These are phyloP conservation scores for Diachasma alloeum DNA, from an alignment of 1,140 invertebrate species.

Conservation along the genomic window DNA sequence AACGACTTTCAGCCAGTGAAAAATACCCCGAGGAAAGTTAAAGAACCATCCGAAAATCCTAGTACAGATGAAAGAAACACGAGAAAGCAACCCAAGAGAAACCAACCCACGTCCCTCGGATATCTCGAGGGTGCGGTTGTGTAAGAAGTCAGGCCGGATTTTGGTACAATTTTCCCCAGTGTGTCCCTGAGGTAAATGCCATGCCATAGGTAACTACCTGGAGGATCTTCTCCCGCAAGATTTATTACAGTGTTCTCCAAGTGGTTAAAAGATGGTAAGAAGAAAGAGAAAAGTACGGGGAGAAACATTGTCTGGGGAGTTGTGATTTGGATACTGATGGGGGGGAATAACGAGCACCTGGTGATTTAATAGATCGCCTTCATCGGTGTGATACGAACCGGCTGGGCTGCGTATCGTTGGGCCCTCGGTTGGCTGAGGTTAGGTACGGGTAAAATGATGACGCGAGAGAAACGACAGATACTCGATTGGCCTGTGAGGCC, in stretches of 20 bases:
- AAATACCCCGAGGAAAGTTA: neutral
- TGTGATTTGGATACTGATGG: constrained; percentile 22
- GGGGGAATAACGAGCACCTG: constrained; percentile 25
- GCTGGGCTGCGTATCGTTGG: neutral
- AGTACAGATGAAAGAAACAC: neutral
- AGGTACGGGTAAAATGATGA: constrained; percentile 27
- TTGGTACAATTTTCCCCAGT: constrained; percentile 28
- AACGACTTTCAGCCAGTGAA: neutral
- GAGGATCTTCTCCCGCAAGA: constrained; percentile 33
- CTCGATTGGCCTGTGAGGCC: neutral
- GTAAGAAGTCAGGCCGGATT: neutral
- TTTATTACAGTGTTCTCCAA: constrained; percentile 35
- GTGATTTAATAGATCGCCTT: constrained; percentile 35
- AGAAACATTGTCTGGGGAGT: neutral
- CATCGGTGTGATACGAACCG: constrained; percentile 1
- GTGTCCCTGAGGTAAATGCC: constrained; percentile 30
- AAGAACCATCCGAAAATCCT: too few species aligned
- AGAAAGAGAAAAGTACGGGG: neutral
- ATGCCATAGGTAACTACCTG: constrained; percentile 29
- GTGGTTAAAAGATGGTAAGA: neutral
- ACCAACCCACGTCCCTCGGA: neutral
- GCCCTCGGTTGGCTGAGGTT: constrained; percentile 20
- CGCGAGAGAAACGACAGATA: constrained; percentile 7
- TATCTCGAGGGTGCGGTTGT: constrained; percentile 7
- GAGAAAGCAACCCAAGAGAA: neutral